Base-by-base conservation (phyloP, 2,797 vertebrate species). In the Synaphobranchus kaupii region DNA sequence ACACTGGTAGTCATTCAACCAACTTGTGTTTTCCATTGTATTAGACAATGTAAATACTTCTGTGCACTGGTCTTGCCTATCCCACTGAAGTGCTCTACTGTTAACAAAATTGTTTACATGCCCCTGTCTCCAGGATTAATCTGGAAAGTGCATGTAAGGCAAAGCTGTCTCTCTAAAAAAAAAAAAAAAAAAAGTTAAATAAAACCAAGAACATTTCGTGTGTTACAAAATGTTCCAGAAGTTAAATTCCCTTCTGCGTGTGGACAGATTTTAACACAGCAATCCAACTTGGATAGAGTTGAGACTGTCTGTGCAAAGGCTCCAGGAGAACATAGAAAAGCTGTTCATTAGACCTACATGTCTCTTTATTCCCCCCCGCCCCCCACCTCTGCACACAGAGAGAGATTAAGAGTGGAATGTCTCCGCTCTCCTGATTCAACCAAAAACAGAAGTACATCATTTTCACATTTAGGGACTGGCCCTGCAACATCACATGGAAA, bases 401-500 rank as follows among this genome's bases (percentile, higher is more conserved):
- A 48, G n/a, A 81, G 9, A 8, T 25, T 47, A 50, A 50, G 44
- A 25, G 78, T n/a, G 47, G 25, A 81, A 81, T 81, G 78, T 25
- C 78, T 81, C 25, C 20, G 8, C 68, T 63, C 71, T 39, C 66
- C 52, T 50, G 54, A 84, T 44, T 81, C 66, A 31, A 39, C 52
- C 83, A 87, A 87, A 78, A 48, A 34, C 48, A 58, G 54, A 73
- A 80, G 63, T 25, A 28, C 9, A 84, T 81, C 84, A 84, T 83
- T 66, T 85, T 34, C 12, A 85, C 50, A 84, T 84, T 83, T 50
- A 90, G 86, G 82, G 85, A 86, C 86, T 34, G 84, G 76, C 87
- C 90, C 89, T 89, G 87, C 78, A 89, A 87, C 85, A 22, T 73
- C 15, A 89, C 63, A 88, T 54, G n/a, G 87, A 91, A 90, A 87